A percentile compares a stretch with the other conserved stretches of the same genome.
phyloP scores from a whole-genome alignment of 2,113 vertebrate species.

The Syrrhaptes paradoxus region DNA sequence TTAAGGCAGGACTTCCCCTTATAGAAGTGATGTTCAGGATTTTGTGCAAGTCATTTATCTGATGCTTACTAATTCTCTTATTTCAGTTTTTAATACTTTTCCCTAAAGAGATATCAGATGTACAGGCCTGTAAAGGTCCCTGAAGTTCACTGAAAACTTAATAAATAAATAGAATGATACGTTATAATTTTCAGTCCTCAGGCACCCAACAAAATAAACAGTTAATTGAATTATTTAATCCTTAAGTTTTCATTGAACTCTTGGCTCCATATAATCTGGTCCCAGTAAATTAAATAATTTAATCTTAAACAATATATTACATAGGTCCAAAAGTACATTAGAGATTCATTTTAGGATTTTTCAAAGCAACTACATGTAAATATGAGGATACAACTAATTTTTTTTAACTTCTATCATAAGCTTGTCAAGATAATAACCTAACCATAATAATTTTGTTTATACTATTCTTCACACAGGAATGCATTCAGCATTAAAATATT shows the following conservation, averaged over 20 bases:
- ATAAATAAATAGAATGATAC: neutral
- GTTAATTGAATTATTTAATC: constrained; percentile 23
- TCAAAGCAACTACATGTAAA: neutral
- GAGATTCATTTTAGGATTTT: neutral
- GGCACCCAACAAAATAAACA: neutral
- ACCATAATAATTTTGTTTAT: neutral
- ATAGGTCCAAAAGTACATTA: neutral
- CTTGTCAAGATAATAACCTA: neutral
- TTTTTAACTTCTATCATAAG: neutral
- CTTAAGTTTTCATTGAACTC: constrained; percentile 1
- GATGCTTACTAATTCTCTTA: neutral
- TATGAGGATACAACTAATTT: neutral
- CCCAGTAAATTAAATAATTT: neutral
- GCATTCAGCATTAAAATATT: neutral
- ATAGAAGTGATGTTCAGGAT: neutral
- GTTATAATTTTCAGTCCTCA: neutral
- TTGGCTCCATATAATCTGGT: neutral
- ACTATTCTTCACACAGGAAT: neutral
- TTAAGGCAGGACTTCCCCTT: neutral
- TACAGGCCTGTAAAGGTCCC: neutral
- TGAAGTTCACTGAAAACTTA: neutral
- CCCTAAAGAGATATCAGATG: neutral
- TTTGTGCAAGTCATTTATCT: neutral
- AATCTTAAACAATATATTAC: neutral
- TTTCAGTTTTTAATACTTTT: neutral